Evolutionary conservation across 2,797 vertebrate genomes (phyloP).

Genomic region (Lutjanus argentimaculatus): DNA sequence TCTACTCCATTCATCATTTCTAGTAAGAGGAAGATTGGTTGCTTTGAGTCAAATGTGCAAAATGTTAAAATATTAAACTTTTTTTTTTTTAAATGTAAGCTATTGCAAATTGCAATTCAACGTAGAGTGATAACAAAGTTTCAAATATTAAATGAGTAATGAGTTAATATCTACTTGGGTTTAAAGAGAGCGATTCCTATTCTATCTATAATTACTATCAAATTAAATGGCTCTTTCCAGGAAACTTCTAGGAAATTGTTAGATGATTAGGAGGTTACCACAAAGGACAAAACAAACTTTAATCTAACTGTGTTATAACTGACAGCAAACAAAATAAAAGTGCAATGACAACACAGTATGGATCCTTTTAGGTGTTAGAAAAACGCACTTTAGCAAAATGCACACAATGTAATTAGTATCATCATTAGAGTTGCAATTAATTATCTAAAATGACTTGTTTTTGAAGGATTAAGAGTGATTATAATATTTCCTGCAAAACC

Average conservation of each 20-base stretch:
- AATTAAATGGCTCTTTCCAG: background rate
- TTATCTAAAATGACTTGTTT: conserved; percentile 11
- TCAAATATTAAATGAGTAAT: background rate
- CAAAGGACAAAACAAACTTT: background rate
- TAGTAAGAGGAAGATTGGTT: too few relatives aligned
- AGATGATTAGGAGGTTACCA: background rate
- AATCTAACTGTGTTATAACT: background rate
- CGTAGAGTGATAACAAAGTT: background rate
- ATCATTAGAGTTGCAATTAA: background rate
- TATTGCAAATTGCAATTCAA: background rate
- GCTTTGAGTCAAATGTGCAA: too few relatives aligned
- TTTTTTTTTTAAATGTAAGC: background rate
- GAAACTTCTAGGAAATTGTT: background rate
- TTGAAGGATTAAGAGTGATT: conserved; percentile 2
- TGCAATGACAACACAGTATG: background rate
- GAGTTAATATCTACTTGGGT: background rate
- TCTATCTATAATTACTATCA: background rate
- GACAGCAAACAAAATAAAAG: background rate
- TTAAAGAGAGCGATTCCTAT: background rate
- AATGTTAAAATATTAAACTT: background rate
- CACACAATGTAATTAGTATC: conserved; percentile 2
- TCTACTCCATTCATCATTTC: too few relatives aligned
- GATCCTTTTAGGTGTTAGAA: background rate
- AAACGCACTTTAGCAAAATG: background rate
- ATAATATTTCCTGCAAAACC: conserved; percentile 8